A percentile compares a stretch with the other conserved stretches of the same genome.
Conservation (phyloP, 1,140 invertebrate species). For the Sminthurides bifidus region DNA sequence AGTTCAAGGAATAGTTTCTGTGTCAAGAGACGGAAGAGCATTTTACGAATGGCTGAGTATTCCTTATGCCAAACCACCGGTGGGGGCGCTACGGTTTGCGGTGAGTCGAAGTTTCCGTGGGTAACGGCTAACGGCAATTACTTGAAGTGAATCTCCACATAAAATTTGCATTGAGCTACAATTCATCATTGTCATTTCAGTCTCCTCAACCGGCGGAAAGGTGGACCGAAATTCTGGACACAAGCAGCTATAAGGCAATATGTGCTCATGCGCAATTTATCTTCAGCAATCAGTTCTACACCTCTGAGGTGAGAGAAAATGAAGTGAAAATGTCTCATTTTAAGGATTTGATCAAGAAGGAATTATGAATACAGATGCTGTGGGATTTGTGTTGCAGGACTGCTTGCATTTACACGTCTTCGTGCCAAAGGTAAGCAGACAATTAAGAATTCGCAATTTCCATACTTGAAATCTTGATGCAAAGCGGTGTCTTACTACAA, state of each 20-base stretch:
- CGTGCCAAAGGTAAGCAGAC: no score
- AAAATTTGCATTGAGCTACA: not conserved
- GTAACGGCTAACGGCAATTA: not conserved
- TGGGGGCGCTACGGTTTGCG: not conserved
- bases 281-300: no score
- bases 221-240: not conserved
- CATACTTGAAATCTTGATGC: no score
- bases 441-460: no score
- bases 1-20: not conserved
- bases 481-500: no score
- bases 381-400: no score
- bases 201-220: not conserved
- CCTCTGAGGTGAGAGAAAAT: not conserved
- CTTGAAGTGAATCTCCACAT: not conserved
- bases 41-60: not conserved
- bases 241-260: not conserved
- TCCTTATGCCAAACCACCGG: constrained; percentile 3
- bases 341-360: no score
- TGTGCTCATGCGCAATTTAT: constrained; percentile 1
- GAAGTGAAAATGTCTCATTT: no score
- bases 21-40: not conserved
- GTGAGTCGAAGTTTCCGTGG: not conserved
- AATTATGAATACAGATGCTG: no score
- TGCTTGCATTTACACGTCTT: not conserved
- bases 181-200: not conserved